Evolutionary conservation across 2,797 vertebrate species (phyloP).

Genomic region (Merluccius polli): DNA sequence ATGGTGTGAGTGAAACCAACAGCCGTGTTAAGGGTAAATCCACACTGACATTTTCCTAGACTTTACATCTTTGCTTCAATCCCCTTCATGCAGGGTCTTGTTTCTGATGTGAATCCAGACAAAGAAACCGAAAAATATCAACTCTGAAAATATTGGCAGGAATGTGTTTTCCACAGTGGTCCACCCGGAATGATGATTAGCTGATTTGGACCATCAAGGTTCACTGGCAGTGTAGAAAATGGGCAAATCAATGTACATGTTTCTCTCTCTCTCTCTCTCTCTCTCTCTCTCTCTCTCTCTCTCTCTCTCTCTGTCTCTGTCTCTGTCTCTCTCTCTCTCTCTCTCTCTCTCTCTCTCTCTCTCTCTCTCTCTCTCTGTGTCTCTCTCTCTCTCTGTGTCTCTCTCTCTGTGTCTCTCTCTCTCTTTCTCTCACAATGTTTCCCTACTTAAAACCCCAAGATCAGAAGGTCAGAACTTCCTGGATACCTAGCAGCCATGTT

Average conservation of each 20-base stretch:
- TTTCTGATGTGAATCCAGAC: neutral
- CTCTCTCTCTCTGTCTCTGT: neutral
- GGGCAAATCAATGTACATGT: neutral
- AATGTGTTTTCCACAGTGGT: neutral
- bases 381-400: too few relatives aligned
- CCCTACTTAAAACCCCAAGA: neutral
- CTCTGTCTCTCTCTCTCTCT: neutral
- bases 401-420: too few relatives aligned
- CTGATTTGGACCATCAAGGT: neutral
- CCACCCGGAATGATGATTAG: neutral
- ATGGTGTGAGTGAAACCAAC: neutral
- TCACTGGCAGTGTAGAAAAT: neutral
- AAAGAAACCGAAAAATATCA: neutral
- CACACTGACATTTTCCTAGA: neutral
- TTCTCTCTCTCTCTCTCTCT: neutral
- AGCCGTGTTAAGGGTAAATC: neutral
- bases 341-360: neutral
- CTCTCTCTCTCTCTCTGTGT: too few relatives aligned
- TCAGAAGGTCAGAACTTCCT: neutral
- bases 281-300: neutral
- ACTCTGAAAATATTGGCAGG: neutral
- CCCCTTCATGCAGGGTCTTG: neutral
- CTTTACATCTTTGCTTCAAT: neutral
- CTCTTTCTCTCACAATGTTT: neutral
- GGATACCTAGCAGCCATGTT: neutral